Conservation (phyloP, 2,797 vertebrate species). For the Rachycentron canadum region DNA sequence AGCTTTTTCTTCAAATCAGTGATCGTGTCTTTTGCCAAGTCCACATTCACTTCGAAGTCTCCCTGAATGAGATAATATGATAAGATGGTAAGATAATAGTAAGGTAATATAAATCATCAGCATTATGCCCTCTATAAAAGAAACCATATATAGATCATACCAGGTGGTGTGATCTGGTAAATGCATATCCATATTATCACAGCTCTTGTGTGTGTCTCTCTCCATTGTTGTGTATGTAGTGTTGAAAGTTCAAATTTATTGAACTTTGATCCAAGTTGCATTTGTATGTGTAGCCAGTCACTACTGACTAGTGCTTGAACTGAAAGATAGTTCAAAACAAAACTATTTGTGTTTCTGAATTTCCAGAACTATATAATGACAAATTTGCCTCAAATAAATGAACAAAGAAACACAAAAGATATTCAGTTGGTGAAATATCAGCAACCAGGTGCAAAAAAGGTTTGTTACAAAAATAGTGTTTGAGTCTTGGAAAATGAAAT, state of each 20-base stretch:
- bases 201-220: neutral
- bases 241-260: neutral
- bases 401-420: neutral
- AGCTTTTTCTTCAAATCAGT: slow-evolving; percentile 53
- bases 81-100: too few species aligned
- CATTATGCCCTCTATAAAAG: too few species aligned
- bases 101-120: neutral
- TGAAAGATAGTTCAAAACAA: neutral
- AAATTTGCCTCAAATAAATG: neutral
- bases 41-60: slow-evolving; percentile 56
- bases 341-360: neutral
- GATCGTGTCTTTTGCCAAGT: slow-evolving; percentile 51
- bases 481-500: neutral
- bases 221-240: neutral
- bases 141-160: too few species aligned
- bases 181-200: neutral
- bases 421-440: neutral
- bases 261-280: neutral
- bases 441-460: neutral
- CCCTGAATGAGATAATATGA: slow-evolving; percentile 47
- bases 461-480: neutral
- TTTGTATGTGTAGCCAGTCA: neutral
- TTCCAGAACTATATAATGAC: neutral
- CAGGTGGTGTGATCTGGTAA: too few species aligned
- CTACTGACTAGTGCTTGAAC: too few species aligned